Base-by-base conservation (phyloP, 2,113 vertebrate genomes). In the Microcebus murinus region DNA sequence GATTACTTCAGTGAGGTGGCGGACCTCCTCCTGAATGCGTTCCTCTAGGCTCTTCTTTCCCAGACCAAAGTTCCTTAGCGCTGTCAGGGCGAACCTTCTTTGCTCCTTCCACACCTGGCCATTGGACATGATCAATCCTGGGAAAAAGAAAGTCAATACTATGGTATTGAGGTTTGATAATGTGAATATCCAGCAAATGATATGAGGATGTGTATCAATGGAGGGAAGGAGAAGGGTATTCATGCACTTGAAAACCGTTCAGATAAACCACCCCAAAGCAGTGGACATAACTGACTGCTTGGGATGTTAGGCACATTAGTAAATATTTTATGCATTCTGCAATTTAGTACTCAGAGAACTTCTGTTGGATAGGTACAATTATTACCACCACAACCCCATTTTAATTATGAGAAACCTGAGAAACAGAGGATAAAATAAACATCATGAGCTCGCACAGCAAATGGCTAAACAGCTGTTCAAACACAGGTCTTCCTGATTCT, bases 11-110 rank as follows among this genome's bases (percentile, higher is more conserved):
- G 8, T 71, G 0, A 99, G 98, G 85, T 34, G 98, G 0, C 1
- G 21, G 67, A 98, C 98, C 88, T 99, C 99, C 45, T 99, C 98
- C 95, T 98, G 98, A 68, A 99, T 99, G n/a, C 98, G 98, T 1
- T 98, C 91, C n/a, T 98, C 97, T 80, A 97, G 48, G 73, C 82
- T 96, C 83, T 95, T 98, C 79, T 86, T 97, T 76, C 97, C 96
- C 52, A 98, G 93, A 34, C 96, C 99, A 11, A 99, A 99, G 97
- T 99, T 99, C 50, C 97, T 98, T 20, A 99, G 98, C 4, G 98
- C 91, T 9, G 42, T 96, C 71, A 98, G 52, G 25, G 93, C 0
- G 3, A 98, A 98, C 21, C 83, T 94, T 73, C 97, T 97, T 71
- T 97, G 96, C 0, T 97, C 96, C 57, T 97, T 98, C 97, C 96